A percentile compares a stretch with the other conserved stretches of the same genome.
These are phyloP conservation scores for Dorcus parallelipipedus DNA, from an alignment of 2,888 invertebrate genomes.

Conservation along the genomic window DNA sequence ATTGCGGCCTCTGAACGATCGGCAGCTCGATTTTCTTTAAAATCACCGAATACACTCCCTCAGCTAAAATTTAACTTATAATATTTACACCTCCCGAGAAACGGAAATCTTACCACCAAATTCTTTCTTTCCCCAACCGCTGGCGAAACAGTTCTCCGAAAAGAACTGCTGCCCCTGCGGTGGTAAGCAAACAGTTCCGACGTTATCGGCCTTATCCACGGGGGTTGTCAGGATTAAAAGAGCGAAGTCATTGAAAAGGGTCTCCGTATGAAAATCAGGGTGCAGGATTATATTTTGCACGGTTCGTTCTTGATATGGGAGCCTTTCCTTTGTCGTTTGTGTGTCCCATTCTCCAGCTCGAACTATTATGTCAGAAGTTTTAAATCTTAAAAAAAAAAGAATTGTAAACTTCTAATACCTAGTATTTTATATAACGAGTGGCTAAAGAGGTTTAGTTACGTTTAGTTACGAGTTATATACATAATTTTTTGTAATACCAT, in stretches of 20 bases:
- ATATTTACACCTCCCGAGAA: not conserved
- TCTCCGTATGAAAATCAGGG: conserved; percentile 61
- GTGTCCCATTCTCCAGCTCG: conserved; percentile 84
- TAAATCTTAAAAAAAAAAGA: not conserved
- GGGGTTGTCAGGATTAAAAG: conserved; percentile 62
- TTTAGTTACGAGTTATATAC: no score
- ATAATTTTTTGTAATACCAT: no score
- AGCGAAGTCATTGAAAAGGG: conserved; percentile 72
- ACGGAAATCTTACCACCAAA: conserved; percentile 52
- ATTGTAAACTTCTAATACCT: no score
- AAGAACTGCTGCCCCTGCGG: conserved; percentile 49
- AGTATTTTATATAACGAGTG: no score
- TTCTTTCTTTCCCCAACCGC: conserved; percentile 74
- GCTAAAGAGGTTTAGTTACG: no score
- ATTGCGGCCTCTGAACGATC: conserved; percentile 51
- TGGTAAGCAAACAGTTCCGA: conserved; percentile 68
- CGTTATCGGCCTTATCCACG: conserved; percentile 63
- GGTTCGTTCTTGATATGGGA: conserved; percentile 66
- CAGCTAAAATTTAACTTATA: conserved; percentile 22
- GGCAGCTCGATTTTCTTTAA: conserved; percentile 71
- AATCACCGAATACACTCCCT: conserved; percentile 52
- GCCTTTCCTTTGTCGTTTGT: conserved; percentile 65
- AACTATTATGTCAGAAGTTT: conserved; percentile 42
- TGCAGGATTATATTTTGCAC: conserved; percentile 60
- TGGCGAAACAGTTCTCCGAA: conserved; percentile 60